Evolutionary conservation across 2,113 vertebrate species (phyloP), one percentile per base, ranked within the genome.

Genomic region (Xenus cinereus): DNA sequence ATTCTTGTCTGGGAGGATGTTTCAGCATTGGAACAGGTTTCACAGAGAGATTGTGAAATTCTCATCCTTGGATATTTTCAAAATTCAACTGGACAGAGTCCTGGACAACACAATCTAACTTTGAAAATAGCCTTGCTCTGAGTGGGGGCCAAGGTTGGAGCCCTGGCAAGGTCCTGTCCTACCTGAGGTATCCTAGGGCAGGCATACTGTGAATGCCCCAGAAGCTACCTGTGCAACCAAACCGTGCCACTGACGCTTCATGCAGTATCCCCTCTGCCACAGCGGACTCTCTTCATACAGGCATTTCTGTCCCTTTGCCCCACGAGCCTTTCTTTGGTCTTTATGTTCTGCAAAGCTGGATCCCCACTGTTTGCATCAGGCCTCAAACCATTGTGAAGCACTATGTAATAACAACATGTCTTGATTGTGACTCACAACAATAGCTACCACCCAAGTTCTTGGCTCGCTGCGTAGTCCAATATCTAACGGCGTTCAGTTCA

Each of bases 361-460:
- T 85, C 63, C 63, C 54, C 32, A 26, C 4, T 10, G 66, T 59
- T 92, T 23, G 10, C 68, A 95, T 75, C 63, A 90, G 77, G 57
- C 74, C 39, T 88, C 57, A 86, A 27, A 45, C 69, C 78, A 63
- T 63, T 78, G 73, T 89, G 94, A 92, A 97, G 66, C 48, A 16
- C 50, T 4, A 60, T 85, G 69, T 69, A 97, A 93, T 84, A 94
- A 87, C 90, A 90, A 92, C 86, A 96, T 97, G 96, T 96, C 89
- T 95, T 75, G 83, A 87, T 66, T 12, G 3, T 91, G 86, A 96
- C 91, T 97, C 94, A 97, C 91, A 93, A 87, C 87, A 87, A 95
- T n/a, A 92, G 76, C 90, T 94, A 89, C 97, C 88, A 95, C 95
- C 90, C 95, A 95, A 90, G 94, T 74, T 96, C 89, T 97, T 97